These are phyloP conservation scores for Cosmorhoe ocellata DNA, from an alignment of 2,888 invertebrate genomes.

Conservation along the genomic window DNA sequence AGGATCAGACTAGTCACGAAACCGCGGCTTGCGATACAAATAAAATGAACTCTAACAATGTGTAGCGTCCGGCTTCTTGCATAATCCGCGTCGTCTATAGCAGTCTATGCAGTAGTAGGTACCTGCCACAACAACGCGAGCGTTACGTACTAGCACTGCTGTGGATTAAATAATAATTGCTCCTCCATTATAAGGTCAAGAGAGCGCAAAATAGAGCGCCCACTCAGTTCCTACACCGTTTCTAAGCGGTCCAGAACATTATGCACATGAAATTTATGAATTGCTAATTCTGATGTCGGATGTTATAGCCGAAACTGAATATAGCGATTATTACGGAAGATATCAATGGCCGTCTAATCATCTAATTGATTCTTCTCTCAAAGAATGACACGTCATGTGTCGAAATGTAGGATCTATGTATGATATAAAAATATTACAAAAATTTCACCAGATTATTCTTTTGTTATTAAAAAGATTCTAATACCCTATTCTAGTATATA, in stretches of 20 bases:
- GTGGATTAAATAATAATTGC: slow-evolving; percentile 61
- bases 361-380: too few relatives aligned
- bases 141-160: slow-evolving; percentile 49
- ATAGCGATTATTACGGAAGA: too few relatives aligned
- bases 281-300: background rate
- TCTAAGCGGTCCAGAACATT: slow-evolving; percentile 2
- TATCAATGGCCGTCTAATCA: too few relatives aligned
- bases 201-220: slow-evolving; percentile 49
- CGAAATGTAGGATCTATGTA: too few relatives aligned
- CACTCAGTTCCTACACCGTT: slow-evolving; percentile 30
- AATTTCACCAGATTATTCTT: too few relatives aligned
- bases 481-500: too few relatives aligned
- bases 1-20: slow-evolving; percentile 65
- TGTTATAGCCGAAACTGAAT: too few relatives aligned
- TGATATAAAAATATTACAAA: too few relatives aligned
- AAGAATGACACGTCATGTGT: too few relatives aligned
- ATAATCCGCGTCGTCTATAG: slow-evolving; percentile 61
- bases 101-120: slow-evolving; percentile 54
- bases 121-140: slow-evolving; percentile 47
- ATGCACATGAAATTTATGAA: slow-evolving; percentile 9
- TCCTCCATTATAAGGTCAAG: slow-evolving; percentile 50
- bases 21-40: slow-evolving; percentile 43
- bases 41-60: slow-evolving; percentile 67
- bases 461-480: too few relatives aligned
- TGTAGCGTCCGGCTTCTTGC: slow-evolving; percentile 74